Evolutionary conservation across 2,888 invertebrate genomes (phyloP), one percentile per base, ranked within the genome.

Genomic region (Chirona hameri): DNA sequence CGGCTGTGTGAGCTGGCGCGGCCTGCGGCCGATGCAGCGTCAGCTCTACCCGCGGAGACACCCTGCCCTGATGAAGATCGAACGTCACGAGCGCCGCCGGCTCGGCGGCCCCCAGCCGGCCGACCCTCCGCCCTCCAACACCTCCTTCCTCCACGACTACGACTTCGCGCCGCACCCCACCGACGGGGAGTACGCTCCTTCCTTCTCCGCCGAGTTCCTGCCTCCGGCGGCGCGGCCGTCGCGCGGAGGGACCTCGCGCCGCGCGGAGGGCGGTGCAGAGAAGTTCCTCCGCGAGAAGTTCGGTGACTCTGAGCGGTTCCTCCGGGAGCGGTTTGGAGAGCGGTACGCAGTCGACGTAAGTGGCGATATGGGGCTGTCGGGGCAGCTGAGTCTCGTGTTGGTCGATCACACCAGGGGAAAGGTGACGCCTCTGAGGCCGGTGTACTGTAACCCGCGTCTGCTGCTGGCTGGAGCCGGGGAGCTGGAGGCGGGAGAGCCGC

Each of bases 111-210:
- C 27, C n/a, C 24, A 76, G 12, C 0, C 76, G 21, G 76, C 76
- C 21, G 21, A 7, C 76, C 24, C 29, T 9, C 0, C 76, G 21
- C 39, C 76, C 21, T 0, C 31, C 27, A 76, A 76, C 39, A 14
- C 76, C 76, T 76, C 76, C 21, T 76, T 76, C 76, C 76, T 76
- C 21, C 76, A 76, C 76, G 39, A 29, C 39, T 76, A 76, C 76
- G 76, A 76, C 76, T 76, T 76, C 76, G 76, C 21, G 27, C 27
- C 39, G 39, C 76, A 76, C 39, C 39, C 76, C 21, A 29, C 76
- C 0, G 15, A 12, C 7, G 76, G 76, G 18, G 76, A 76, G 76
- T 76, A 76, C 76, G 31, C 76, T 10, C 60, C 60, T 24, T 21
- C 76, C 18, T 76, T 76, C 76, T 76, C 39, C 3, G 12, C 76